Evolutionary conservation across 2,113 vertebrate species (phyloP), one percentile per base, ranked within the genome.

Genomic region (Syrmaticus mikado): DNA sequence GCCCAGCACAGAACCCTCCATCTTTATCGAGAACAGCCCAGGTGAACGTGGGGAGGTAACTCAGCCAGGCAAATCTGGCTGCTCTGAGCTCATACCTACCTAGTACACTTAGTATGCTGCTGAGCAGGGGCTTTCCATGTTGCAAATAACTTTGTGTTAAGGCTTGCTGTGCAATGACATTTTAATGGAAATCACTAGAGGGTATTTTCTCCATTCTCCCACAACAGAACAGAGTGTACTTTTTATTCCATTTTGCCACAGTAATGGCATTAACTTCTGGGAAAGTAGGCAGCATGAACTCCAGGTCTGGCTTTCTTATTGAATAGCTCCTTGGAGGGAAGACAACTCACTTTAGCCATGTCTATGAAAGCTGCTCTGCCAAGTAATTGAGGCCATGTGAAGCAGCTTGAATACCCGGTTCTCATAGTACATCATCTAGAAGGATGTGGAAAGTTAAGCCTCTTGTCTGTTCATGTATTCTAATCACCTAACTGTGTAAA

Each of bases 211-310:
- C 52, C 62, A 3, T 43, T 91, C 82, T 85, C 30, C 45, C 81
- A 68, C 76, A 89, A 28, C 21, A 32, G 64, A 25, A 71, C 45
- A 62, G 70, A 43, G 27, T 19, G 71, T 40, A 24, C 60, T 74
- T 92, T 36, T 87, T 19, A 81, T 83, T 91, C 45, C 48, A 30
- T 88, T 89, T 91, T 78, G 38, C 89, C 77, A 65, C 40, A 68
- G 43, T 75, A 94, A 81, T 85, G 89, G 91, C 76, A 94, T 64
- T 75, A 95, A 64, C 85, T 92, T 75, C 89, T 93, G 91, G 50
- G 46, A 71, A 87, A 87, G 72, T 71, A 93, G 81, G 82, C 58
- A 82, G 18, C n/a, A 36, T 2, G 46, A 95, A 57, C 68, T 85
- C 76, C 85, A 95, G 79, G 38, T 85, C 64, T 93, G 90, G 57